A percentile compares a stretch with the other conserved stretches of the same genome.
These are phyloP conservation scores for Pollenia labialis DNA, from an alignment of 2,888 invertebrate genomes.

Conservation along the genomic window DNA sequence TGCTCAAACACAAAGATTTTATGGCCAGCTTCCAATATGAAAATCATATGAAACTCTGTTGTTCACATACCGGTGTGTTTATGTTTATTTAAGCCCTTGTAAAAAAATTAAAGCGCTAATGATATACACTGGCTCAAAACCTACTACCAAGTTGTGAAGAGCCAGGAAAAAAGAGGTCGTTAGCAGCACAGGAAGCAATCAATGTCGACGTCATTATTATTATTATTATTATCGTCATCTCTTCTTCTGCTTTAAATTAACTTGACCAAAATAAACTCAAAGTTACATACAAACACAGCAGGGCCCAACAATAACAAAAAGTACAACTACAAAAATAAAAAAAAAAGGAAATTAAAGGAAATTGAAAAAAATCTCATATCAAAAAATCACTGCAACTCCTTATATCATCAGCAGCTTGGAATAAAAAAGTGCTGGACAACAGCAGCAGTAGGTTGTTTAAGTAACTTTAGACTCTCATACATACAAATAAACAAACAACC, in stretches of 20 bases:
- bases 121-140: constrained; percentile 45
- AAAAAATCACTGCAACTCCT: constrained; percentile 73
- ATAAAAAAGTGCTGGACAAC: constrained; percentile 15
- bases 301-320: constrained; percentile 21
- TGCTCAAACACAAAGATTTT: constrained; percentile 2
- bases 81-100: constrained; percentile 54
- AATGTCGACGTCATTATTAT: constrained; percentile 73
- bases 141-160: constrained; percentile 11
- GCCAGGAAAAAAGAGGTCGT: constrained; percentile 52
- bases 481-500: constrained; percentile 25
- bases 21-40: background rate
- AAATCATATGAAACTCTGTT: constrained; percentile 15
- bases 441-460: constrained; percentile 59
- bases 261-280: constrained; percentile 63
- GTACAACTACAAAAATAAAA: constrained; percentile 36
- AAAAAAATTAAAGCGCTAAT: constrained; percentile 63
- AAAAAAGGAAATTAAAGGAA: constrained; percentile 58
- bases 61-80: background rate
- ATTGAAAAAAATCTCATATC: constrained; percentile 66
- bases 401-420: constrained; percentile 57
- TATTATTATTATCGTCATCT: constrained; percentile 56
- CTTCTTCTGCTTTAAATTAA: constrained; percentile 63
- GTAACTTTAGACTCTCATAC: constrained; percentile 66
- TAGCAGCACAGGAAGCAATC: constrained; percentile 76
- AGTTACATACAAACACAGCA: constrained; percentile 31